These are phyloP conservation scores for Apotomis turbidana DNA, from an alignment of 2,888 invertebrate genomes.

Conservation along the genomic window DNA sequence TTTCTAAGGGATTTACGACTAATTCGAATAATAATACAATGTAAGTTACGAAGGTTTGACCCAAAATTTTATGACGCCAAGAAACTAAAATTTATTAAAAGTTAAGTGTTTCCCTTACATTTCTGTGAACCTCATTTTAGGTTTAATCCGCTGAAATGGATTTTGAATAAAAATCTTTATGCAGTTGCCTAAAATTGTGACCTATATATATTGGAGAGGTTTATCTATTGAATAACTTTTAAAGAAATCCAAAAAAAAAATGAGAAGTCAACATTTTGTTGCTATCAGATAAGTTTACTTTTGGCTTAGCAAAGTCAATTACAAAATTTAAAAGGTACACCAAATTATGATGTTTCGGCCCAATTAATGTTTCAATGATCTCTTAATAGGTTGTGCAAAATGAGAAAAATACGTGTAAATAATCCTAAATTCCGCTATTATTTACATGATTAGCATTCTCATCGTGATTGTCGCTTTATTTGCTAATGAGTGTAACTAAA, in stretches of 20 bases:
- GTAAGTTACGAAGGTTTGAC: no score
- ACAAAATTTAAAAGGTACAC: background rate
- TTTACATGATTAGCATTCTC: slow-evolving; percentile 1
- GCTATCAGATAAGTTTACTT: background rate
- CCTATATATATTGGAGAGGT: no score
- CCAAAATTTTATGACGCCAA: no score
- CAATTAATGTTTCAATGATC: slow-evolving; percentile 15
- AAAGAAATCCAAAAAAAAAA: no score
- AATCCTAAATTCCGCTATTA: slow-evolving; percentile 14
- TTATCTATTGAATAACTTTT: no score
- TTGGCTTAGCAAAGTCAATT: slow-evolving; percentile 26
- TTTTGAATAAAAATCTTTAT: background rate
- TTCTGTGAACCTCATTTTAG: no score
- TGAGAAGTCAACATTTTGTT: background rate
- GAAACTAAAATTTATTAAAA: background rate
- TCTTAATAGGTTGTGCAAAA: slow-evolving; percentile 30
- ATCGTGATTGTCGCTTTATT: slow-evolving; percentile 6
- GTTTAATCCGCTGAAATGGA: background rate
- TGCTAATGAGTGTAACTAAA: slow-evolving; percentile 6
- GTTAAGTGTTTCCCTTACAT: background rate
- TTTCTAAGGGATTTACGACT: no score
- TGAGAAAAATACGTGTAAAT: slow-evolving; percentile 7
- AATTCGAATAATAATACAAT: background rate
- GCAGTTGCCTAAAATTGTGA: background rate
- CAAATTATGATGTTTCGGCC: slow-evolving; percentile 2